Evolutionary conservation across 2,797 vertebrate genomes (phyloP), one percentile per base, ranked within the genome.

Genomic region (Esox lucius): DNA sequence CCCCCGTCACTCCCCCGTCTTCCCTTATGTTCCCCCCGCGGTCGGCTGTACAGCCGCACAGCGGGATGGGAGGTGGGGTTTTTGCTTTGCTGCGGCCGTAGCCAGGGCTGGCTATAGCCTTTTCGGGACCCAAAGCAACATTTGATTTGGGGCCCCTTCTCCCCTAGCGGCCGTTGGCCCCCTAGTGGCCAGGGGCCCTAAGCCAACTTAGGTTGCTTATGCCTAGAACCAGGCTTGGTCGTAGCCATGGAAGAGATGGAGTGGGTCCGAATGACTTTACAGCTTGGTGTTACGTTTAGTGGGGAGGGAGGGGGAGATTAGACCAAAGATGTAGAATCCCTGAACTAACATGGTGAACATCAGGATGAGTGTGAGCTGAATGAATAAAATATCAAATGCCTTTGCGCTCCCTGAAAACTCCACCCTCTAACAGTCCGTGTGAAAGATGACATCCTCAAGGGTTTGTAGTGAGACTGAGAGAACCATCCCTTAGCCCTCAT

Each of bases 371-470:
- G 39, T 42, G 1, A 39, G 7, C 9, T 42, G 9, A 42, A 42
- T 42, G 1, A 42, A 42, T 42, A 42, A 42, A 42, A 42, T 2
- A 42, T 42, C 39, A 42, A 42, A 1, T n/a, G 19, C n/a, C 7
- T 56, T 6, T 22, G 15, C 16, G 13, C 15, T 16, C 13, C 49
- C 13, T 17, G 49, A 11, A 69, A 17, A 74, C 61, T 68, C n/a
- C 4, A 19, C 24, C 67, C 69, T 17, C 4, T 17, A 61, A 9
- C 22, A 9, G n/a, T 42, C 0, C 33, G 1, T 17, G 46, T 69
- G n/a, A 51, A 51, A 70, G 62, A 31, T 22, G 35, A 78, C 79
- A 39, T 84, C 90, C 84, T 77, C 89, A 90, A 78, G 81, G 88
- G 89, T 81, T 74, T 62, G 46, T 59, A 59, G 64, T 64, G n/a